phyloP scores from a whole-genome alignment of 1,140 invertebrate genomes.

The Musca vetustissima region DNA sequence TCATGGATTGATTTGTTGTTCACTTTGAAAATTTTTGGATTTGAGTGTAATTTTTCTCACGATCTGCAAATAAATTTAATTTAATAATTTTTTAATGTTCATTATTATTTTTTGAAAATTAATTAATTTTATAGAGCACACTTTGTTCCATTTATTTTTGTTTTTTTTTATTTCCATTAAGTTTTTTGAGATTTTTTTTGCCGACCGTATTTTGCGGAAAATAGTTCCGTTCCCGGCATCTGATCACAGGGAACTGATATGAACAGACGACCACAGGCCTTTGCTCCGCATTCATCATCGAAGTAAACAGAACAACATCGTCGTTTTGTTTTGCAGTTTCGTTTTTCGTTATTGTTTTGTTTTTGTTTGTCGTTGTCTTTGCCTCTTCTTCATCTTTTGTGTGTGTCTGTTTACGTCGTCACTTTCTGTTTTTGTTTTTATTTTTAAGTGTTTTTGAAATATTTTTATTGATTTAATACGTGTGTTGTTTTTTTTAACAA shows the following conservation, averaged over 20 bases:
- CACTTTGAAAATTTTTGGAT: no score
- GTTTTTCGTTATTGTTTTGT: no score
- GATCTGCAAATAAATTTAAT: not conserved
- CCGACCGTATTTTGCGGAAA: not conserved
- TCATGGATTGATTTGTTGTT: no score
- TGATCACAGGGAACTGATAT: constrained; percentile 16
- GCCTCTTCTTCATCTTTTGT: no score
- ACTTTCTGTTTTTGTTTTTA: no score
- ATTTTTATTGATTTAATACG: no score
- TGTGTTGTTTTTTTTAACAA: no score
- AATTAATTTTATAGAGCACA: not conserved
- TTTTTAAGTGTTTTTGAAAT: no score
- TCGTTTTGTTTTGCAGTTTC: no score
- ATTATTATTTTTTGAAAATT: not conserved
- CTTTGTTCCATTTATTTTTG: not conserved
- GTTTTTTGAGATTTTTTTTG: not conserved
- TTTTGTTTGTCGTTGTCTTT: no score
- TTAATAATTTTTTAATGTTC: not conserved
- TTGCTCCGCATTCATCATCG: not conserved
- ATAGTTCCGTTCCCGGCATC: constrained; percentile 18
- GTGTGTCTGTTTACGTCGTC: no score
- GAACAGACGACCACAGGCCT: not conserved
- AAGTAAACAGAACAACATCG: not conserved
- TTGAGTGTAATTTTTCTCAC: no score
- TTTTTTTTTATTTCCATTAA: constrained; percentile 1